A percentile compares a stretch with the other conserved stretches of the same genome.
Evolutionary conservation across 1,140 invertebrate species (phyloP).

Genomic region (Calosoma granatense): DNA sequence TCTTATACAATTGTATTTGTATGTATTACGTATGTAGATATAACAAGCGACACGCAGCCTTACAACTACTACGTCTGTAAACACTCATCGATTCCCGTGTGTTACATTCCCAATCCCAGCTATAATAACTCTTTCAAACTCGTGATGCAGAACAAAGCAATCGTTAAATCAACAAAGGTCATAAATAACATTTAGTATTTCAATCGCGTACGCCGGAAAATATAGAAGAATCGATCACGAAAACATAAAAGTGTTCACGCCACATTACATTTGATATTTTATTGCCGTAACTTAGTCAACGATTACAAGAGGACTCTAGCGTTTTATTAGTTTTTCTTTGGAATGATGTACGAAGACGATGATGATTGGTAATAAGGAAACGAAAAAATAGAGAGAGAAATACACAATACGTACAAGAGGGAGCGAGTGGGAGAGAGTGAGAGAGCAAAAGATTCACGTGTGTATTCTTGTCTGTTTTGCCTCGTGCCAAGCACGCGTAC

Average conservation of each 20-base stretch:
- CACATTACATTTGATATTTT: neutral
- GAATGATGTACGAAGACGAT: neutral
- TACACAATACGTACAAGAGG: no score
- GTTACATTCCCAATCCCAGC: neutral
- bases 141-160: neutral
- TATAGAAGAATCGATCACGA: neutral
- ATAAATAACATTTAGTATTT: neutral
- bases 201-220: neutral
- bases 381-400: no score
- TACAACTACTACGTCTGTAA: no score
- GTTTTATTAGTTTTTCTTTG: neutral
- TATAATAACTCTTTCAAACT: neutral
- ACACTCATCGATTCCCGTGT: neutral
- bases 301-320: no score
- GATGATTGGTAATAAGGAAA: no score
- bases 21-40: no score
- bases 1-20: no score
- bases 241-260: neutral
- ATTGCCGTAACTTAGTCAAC: neutral
- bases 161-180: neutral
- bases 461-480: no score
- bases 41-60: no score
- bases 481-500: neutral
- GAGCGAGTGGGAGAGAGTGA: no score
- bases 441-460: no score